Base-by-base conservation (phyloP, 1,140 invertebrate genomes). In the Drosophila lacertosa region DNA sequence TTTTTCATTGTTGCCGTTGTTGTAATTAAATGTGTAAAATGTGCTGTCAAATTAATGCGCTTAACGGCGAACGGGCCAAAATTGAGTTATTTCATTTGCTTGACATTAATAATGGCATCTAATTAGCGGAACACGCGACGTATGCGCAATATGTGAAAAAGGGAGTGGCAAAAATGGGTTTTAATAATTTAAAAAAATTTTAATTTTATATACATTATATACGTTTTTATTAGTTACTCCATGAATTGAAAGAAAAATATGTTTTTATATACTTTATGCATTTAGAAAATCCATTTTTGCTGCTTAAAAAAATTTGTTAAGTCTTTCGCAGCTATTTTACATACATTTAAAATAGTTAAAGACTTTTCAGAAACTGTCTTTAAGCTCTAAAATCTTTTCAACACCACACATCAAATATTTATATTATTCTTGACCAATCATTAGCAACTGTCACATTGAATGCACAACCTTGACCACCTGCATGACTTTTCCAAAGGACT, bases 381-480 rank as follows among this genome's bases (percentile, higher is more conserved):
- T 4, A 7, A 16, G n/a, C 20, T 32, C 16, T 6, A 18, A 2
- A 37, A 53, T 37, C 13, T 24, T 54, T 9, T 4, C 16, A 1
- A 13, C n/a, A 15, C 3, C 4, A 20, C 18, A 5, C 18, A 45
- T 26, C n/a, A 45, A 10, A 13, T 24, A 22, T 45, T 45, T 26
- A 45, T 24, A 26, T 24, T 4, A 35, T 35, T 35, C 13, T 13
- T 2, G 0, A 13, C 33, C 20, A 26, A 66, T 33, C 37, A 53
- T 9, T 33, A 20, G 26, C 42, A 59, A 48, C 33, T 65, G 42
- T 53, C 33, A 20, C 26, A 62, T 78, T 58, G 42, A 9, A 6
- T 37, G 51, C 16, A 47, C 22, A 55, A 40, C 39, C 77, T 58
- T 44, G 69, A 15, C 50, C 50, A 76, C 33, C 40, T 62, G 39